These are phyloP conservation scores for Geopemphigus sp. DNA, from an alignment of 1,140 invertebrate species.

Conservation along the genomic window DNA sequence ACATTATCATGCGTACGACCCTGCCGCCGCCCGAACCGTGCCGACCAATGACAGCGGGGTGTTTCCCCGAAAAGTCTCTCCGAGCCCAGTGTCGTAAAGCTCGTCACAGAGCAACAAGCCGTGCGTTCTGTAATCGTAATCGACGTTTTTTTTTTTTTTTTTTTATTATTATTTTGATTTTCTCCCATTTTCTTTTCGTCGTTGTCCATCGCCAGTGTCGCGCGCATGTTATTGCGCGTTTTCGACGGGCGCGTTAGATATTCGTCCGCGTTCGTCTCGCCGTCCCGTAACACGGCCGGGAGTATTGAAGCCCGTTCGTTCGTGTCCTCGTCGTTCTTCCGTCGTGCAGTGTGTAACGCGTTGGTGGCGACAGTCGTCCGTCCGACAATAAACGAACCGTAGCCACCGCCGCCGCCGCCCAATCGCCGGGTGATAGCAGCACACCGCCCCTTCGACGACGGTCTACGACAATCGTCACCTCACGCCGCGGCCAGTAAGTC, in stretches of 20 bases:
- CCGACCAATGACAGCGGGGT: constrained; percentile 46
- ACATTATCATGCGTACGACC: constrained; percentile 22
- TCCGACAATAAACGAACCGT: too few relatives aligned
- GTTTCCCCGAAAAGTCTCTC: constrained; percentile 37
- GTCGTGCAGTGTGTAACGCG: background rate
- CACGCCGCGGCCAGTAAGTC: background rate
- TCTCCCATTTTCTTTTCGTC: background rate
- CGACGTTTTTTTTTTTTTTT: constrained; percentile 8
- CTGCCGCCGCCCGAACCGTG: background rate
- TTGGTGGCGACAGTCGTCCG: too few relatives aligned
- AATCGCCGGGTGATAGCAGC: background rate
- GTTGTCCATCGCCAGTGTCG: background rate
- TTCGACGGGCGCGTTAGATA: background rate
- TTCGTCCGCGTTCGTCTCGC: background rate
- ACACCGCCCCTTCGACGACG: background rate
- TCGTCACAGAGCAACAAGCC: constrained; percentile 43
- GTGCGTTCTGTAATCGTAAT: background rate
- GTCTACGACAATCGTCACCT: background rate
- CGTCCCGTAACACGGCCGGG: too few relatives aligned
- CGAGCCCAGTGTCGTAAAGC: constrained; percentile 40
- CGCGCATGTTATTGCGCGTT: too few relatives aligned
- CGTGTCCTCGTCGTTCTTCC: background rate
- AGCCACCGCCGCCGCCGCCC: background rate
- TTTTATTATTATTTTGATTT: background rate
- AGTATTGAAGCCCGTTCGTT: too few relatives aligned